Evolutionary conservation across 2,888 invertebrate genomes (phyloP), one percentile per base, ranked within the genome.

Genomic region (Noctua fimbriata): DNA sequence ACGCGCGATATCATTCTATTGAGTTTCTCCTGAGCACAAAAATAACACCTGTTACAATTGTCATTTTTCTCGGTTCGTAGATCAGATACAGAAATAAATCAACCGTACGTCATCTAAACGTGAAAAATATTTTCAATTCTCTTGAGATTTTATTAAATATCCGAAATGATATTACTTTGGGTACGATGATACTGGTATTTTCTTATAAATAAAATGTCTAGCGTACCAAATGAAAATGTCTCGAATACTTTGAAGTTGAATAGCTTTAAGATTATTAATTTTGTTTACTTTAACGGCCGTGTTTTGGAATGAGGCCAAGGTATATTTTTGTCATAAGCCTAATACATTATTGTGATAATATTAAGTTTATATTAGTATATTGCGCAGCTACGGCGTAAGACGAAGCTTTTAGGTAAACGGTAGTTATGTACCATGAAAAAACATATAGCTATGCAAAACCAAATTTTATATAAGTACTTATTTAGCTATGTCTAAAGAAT

Each of bases 241-340:
- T 84, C 49, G 44, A 78, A 84, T 82, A 66, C 73, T 86, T 86
- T 84, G 81, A 84, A 82, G 78, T 80, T 69, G 71, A 75, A 71
- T 63, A 76, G 41, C 70, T 79, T 76, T 67, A 79, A 67, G 36
- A 69, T 71, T 73, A 77, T 85, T 79, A 74, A 78, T 72, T 73
- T 71, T 71, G 41, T 81, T 82, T 78, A 81, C 78, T 73, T 81
- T 78, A 66, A 65, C 21, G 70, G 55, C 36, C 7, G 66, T 66
- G 36, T 75, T 60, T 36, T 72, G 24, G 36, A 60, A 76, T 73
- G 16, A 55, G 32, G 32, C 47, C 21, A 66, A 47, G 9, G 24
- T 49, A 58, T 49, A n/a, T 44, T 52, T 60, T 60, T 71, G 44
- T 44, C 44, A n/a, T 44, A 44, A n/a, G 18, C n/a, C 44, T 67